phyloP scores from a whole-genome alignment of 2,888 invertebrate species.

The Mimas tiliae region DNA sequence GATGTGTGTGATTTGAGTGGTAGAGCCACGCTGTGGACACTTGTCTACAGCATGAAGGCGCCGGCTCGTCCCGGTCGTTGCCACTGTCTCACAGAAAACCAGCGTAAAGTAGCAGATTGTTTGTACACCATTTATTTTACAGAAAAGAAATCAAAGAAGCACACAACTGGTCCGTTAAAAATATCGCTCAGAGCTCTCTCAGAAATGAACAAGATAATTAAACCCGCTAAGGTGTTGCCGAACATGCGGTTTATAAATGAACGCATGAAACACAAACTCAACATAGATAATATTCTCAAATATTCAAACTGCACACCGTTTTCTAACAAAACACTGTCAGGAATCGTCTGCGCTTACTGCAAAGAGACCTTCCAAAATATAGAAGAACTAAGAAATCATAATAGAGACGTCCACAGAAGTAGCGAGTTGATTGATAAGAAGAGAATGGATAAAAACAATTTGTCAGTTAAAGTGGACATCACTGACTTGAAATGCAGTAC shows the following conservation, averaged over 20 bases:
- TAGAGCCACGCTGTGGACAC: too few relatives aligned
- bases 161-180: constrained; percentile 45
- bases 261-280: constrained; percentile 60
- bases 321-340: constrained; percentile 64
- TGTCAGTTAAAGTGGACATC: constrained; percentile 74
- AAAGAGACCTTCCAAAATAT: constrained; percentile 55
- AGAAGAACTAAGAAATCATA: constrained; percentile 54
- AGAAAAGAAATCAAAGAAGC: constrained; percentile 54
- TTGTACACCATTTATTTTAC: constrained; percentile 34
- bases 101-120: too few relatives aligned
- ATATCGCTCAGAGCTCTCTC: constrained; percentile 52
- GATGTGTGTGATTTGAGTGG: too few relatives aligned
- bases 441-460: constrained; percentile 62
- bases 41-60: too few relatives aligned
- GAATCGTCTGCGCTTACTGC: constrained; percentile 69
- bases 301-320: constrained; percentile 76
- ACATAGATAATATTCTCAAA: constrained; percentile 65
- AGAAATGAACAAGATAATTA: constrained; percentile 50
- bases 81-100: too few relatives aligned
- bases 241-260: constrained; percentile 50
- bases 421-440: constrained; percentile 55
- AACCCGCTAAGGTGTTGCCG: constrained; percentile 24
- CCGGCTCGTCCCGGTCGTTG: too few relatives aligned
- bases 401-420: constrained; percentile 48
- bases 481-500: constrained; percentile 65